phyloP scores from a whole-genome alignment of 2,888 invertebrate species.

The Argyresthia albistria region DNA sequence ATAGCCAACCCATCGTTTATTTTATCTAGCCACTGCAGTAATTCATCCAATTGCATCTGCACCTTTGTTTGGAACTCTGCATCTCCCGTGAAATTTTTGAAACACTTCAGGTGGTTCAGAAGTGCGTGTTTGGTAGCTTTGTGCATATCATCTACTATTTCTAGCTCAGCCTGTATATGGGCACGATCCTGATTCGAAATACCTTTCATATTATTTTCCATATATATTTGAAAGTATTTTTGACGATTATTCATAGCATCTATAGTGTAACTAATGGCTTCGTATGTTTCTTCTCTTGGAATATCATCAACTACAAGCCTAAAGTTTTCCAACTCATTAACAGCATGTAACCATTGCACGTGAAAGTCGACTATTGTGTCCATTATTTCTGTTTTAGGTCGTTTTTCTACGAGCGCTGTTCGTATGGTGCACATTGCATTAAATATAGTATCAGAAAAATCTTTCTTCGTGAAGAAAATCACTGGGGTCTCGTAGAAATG shows the following conservation, averaged over 20 bases:
- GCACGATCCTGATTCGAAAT: conserved; percentile 30
- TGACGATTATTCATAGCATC: conserved; percentile 39
- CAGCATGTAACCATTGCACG: conserved; percentile 46
- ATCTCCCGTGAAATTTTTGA: conserved; percentile 26
- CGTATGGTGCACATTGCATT: conserved; percentile 41
- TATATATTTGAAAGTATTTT: conserved; percentile 42
- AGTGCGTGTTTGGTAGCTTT: conserved; percentile 31
- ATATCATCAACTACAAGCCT: conserved; percentile 25
- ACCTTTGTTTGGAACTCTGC: conserved; percentile 27
- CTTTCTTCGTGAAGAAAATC: conserved; percentile 42
- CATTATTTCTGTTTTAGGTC: conserved; percentile 18
- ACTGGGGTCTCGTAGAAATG: conserved; percentile 51
- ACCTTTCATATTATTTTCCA: conserved; percentile 27
- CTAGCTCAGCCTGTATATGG: conserved; percentile 39
- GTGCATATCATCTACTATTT: conserved; percentile 60
- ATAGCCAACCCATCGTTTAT: conserved; percentile 42
- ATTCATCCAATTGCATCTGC: conserved; percentile 28
- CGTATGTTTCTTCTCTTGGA: conserved; percentile 32
- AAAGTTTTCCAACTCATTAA: conserved; percentile 44
- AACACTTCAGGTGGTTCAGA: conserved; percentile 37
- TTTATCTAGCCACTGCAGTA: conserved; percentile 50
- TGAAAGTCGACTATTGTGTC: conserved; percentile 50
- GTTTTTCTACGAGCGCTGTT: conserved; percentile 22
- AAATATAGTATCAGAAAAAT: conserved; percentile 47
- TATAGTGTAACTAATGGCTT: conserved; percentile 44